Base-by-base conservation (phyloP, 2,113 vertebrate species). In the Lanius collurio region DNA sequence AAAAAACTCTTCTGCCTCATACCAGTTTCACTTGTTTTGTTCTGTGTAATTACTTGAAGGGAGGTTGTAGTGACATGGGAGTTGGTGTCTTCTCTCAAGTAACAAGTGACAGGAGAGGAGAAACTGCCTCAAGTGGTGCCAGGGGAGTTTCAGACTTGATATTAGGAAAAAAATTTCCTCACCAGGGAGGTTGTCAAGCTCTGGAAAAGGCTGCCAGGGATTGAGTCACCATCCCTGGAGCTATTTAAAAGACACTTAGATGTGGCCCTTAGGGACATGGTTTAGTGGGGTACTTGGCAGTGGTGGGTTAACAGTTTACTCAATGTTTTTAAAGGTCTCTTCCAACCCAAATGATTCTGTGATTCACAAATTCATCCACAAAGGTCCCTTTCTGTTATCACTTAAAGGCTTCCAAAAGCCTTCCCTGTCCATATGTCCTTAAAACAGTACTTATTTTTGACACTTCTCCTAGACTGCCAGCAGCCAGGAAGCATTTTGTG, bases 41-140 rank as follows among this genome's bases (percentile, higher is more conserved):
- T 59, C 28, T 41, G 30, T 57, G 3, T 15, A 64, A 6, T 15
- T 52, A 2, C 20, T 56, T 3, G 0, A 22, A 49, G 18, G 11
- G 22, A 69, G 12, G 21, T 7, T 55, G 41, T 39, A 71, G 15
- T 0, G 0, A 71, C 16, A 12, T 35, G 37, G 21, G 20, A 24
- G 6, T 31, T 3, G 0, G 15, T 47, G 30, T 42, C 33, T 69
- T 50, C 16, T 41, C 27, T 41, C 46, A 69, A 7, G 23, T 52
- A 28, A n/a, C 5, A 60, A 74, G 33, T 5, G 15, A 79, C 10
- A 64, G 60, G 10, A 74, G 10, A 60, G 23, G 37, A 49, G 35
- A 78, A 64, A 55, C 2, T 10, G 21, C 28, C 59, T 85, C 47
- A 52, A 47, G 30, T 42, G 70, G 52, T 2, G 3, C 30, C 17